Base-by-base conservation (phyloP, 2,888 invertebrate genomes). In the Patella ulyssiponensis region DNA sequence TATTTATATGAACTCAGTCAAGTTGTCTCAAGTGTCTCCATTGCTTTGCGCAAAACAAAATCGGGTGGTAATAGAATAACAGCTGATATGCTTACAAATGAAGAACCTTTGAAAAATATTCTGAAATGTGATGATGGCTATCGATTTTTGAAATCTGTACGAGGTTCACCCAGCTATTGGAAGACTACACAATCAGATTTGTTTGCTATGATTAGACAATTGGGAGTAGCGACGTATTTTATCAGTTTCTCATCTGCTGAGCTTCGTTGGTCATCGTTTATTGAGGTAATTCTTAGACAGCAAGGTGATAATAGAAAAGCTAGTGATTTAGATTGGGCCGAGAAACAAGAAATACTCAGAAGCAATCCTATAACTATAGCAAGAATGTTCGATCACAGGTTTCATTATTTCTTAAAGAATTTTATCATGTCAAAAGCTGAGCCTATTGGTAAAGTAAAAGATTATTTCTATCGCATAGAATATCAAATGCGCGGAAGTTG, bases 321-420 rank as follows among this genome's bases (percentile, higher is more conserved):
- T 17, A 33, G 51, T 17, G 75, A 78, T 23, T 54, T 78, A 27
- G 73, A 75, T 15, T 80, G 77, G 69, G 51, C 56, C 3, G 70
- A 69, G 17, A 80, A 77, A 69, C 70, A 52, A 53, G 51, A 75
- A 56, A 20, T 77, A 11, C 23, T 80, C 5, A 74, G 71, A 33
- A 23, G 44, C 12, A 81, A 86, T 74, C 87, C 86, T 20, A 83
- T 85, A 4, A 87, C 83, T 20, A 83, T 82, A 69, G 82, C 83
- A 12, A 20, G 82, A 23, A 83, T 84, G 79, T 85, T 85, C 77
- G 82, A 86, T 58, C 74, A 83, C 54, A 74, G 84, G 71, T 75
- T 83, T 27, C 70, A 82, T 72, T 54, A 54, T 53, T 80, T 86
- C 56, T 69, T 84, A 14, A 80, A 78, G 12, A 78, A 58, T 3